Evolutionary conservation across 2,888 invertebrate species (phyloP).

Genomic region (Chrysotoxum bicinctum): DNA sequence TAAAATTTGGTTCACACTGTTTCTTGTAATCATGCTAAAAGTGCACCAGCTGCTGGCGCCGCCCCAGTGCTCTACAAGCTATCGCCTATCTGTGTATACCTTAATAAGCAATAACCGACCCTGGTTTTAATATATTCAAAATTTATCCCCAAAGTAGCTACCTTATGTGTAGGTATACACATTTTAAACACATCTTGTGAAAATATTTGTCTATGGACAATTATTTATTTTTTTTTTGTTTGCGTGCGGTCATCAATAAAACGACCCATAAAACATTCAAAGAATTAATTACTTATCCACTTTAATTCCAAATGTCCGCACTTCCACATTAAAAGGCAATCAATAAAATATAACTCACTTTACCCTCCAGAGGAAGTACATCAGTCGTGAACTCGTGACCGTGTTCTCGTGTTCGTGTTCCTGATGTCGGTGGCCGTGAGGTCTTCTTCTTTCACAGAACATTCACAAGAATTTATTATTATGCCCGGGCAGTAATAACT

Average conservation of each 20-base stretch:
- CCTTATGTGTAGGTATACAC: no score
- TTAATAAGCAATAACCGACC: no score
- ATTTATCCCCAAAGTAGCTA: no score
- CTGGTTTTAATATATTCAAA: no score
- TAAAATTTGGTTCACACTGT: no score
- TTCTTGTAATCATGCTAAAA: no score
- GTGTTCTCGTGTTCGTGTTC: background rate
- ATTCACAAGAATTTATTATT: conserved; percentile 27
- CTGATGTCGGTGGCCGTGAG: conserved; percentile 28
- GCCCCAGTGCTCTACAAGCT: no score
- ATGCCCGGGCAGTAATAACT: conserved; percentile 20
- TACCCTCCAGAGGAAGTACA: conserved; percentile 9
- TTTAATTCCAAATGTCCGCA: conserved; percentile 26
- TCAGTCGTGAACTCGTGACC: background rate
- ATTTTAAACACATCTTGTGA: no score
- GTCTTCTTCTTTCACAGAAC: conserved; percentile 39
- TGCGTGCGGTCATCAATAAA: background rate
- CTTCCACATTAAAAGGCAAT: conserved; percentile 18
- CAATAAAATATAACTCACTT: conserved; percentile 22
- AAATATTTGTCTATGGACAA: background rate
- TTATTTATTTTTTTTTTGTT: background rate
- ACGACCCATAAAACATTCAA: background rate
- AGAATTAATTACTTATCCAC: conserved; percentile 15
- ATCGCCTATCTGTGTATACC: no score
- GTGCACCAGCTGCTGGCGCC: no score